Evolutionary conservation across 2,113 vertebrate genomes (phyloP).

Genomic region (Plecotus auritus): DNA sequence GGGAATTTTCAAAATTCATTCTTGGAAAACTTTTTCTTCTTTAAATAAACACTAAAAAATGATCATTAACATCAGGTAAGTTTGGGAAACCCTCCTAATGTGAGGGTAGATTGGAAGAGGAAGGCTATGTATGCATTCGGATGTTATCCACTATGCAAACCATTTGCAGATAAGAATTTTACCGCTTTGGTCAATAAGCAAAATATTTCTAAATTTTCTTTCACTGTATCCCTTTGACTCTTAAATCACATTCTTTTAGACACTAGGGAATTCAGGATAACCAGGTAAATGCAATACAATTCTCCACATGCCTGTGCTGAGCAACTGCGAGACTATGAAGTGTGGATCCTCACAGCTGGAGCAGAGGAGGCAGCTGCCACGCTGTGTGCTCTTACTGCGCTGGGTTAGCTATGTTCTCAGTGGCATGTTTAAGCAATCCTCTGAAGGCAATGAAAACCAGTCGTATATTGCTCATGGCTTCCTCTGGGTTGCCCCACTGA

Average conservation of each 20-base stretch:
- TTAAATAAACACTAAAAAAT: not conserved
- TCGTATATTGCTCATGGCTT: not conserved
- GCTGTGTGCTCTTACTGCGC: not conserved
- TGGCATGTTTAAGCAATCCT: not conserved
- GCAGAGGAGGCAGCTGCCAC: accelerated
- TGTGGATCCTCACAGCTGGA: accelerated
- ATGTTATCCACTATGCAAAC: not conserved
- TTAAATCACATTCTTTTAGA: not conserved
- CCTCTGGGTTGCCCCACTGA: not conserved
- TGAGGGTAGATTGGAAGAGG: not conserved
- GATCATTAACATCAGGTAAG: not conserved
- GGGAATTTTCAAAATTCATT: not conserved
- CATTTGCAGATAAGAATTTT: not conserved
- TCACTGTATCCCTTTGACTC: not conserved
- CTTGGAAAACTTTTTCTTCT: not conserved
- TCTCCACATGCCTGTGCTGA: accelerated
- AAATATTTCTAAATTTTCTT: not conserved
- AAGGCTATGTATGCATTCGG: not conserved
- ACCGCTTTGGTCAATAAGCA: not conserved
- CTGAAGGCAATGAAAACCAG: not conserved
- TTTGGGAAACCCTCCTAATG: not conserved
- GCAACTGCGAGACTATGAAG: not conserved
- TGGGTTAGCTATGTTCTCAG: not conserved
- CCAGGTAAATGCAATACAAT: not conserved
- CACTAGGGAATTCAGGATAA: not conserved